Evolutionary conservation across 2,113 vertebrate genomes (phyloP).

Genomic region (Lontra canadensis): DNA sequence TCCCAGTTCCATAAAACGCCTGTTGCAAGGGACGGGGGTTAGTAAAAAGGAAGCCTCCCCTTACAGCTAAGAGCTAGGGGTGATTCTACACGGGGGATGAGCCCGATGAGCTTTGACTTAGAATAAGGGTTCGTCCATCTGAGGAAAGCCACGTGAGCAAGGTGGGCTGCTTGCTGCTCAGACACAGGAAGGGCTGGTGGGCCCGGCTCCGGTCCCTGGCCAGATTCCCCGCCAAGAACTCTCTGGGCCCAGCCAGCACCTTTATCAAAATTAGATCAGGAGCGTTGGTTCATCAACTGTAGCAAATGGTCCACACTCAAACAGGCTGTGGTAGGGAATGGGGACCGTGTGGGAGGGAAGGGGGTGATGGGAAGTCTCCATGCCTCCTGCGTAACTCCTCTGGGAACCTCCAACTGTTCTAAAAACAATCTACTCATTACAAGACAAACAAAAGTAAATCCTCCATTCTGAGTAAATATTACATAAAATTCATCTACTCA

Average conservation of each 20-base stretch:
- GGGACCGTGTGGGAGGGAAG: rapidly evolving
- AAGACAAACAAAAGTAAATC: neutral
- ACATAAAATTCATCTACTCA: neutral
- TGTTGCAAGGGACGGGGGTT: neutral
- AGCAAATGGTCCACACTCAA: no score
- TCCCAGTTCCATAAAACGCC: neutral
- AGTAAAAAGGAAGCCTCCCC: neutral
- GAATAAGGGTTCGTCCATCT: neutral
- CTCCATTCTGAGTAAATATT: neutral
- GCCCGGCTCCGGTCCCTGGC: neutral
- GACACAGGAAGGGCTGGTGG: neutral
- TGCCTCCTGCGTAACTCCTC: neutral
- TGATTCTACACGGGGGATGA: neutral
- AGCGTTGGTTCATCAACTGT: rapidly evolving
- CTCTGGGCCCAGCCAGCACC: neutral
- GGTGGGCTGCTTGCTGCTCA: no score
- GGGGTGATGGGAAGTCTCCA: rapidly evolving
- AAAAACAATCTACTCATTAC: neutral
- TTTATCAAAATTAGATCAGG: neutral
- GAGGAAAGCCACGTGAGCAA: neutral
- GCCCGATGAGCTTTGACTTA: neutral
- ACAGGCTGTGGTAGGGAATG: rapidly evolving
- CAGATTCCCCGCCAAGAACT: no score
- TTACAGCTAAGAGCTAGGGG: rapidly evolving
- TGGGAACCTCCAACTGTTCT: neutral